Evolutionary conservation across 1,140 invertebrate species (phyloP), one percentile per base, ranked within the genome.

Genomic region (Drosophila biarmipes): DNA sequence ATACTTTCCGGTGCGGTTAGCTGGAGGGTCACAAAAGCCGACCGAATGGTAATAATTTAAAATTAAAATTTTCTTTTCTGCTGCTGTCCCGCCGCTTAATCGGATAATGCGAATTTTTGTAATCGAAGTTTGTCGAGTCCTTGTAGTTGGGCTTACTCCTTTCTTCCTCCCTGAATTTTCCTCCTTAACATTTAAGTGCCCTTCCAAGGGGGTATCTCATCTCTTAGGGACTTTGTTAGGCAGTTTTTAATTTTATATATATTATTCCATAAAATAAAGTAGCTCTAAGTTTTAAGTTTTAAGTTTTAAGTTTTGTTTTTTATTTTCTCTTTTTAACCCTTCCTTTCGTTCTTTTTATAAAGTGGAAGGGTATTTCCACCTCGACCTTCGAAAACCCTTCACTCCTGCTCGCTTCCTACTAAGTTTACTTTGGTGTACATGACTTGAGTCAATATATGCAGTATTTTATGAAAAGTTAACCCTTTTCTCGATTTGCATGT

Each of bases 371-470:
- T 38, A 55, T 38, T 8, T 11, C 6, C 5, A 5, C 5, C 10
- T 54, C 21, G 49, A 34, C 15, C 43, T 21, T 14, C n/a, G 11
- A 40, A 6, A 4, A 6, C 0, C 6, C 19, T 8, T 27, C 14
- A 12, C 2, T 24, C 14, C 12, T 8, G 31, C 15, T 0, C 4
- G 15, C 12, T 34, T 34, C 12, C 35, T 37, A 11, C 14, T 21
- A 40, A 61, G 58, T 61, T 61, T 61, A 61, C 58, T 61, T 58
- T 71, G 82, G 76, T 85, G 77, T 80, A 85, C 80, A 85, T 85
- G 81, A 89, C 82, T 87, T 79, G 82, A 89, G 82, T 87, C 82
- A 87, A 87, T 87, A 87, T 87, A 84, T 85, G 78, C 63, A 86
- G 73, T 87, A 72, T 79, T 79, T 78, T 79, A 82, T 84, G 71